A percentile compares a stretch with the other conserved stretches of the same genome.
Conservation (phyloP, 2,888 invertebrate species). For the Pyrrhosoma nymphula region DNA sequence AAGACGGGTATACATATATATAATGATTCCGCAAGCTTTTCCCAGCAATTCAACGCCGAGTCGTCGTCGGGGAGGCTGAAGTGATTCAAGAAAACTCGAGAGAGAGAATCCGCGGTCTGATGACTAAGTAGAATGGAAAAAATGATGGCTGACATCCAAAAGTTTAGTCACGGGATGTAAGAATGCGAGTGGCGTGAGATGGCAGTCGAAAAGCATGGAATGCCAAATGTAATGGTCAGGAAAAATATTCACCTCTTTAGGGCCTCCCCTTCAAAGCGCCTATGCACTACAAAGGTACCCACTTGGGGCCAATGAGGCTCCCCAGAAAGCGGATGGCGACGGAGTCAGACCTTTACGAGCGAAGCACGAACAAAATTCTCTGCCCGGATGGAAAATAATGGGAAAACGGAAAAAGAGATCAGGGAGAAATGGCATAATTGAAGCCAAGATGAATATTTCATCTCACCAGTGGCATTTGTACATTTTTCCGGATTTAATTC, state of each 20-base stretch:
- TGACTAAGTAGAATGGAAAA: conserved; percentile 11
- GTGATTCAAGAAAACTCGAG: neutral
- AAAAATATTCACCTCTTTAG: neutral
- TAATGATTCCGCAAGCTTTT: neutral
- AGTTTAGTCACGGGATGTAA: neutral
- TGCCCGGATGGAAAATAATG: no score
- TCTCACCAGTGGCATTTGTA: no score
- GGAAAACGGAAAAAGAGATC: no score
- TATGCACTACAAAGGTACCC: neutral
- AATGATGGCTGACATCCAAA: neutral
- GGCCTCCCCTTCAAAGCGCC: neutral
- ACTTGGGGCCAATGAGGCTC: no score
- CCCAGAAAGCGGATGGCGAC: no score
- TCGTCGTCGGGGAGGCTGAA: neutral
- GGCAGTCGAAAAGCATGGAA: neutral
- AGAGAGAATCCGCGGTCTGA: neutral
- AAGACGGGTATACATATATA: neutral
- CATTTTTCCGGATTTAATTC: no score
- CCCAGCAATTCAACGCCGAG: neutral
- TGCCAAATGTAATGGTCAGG: neutral
- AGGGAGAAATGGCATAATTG: no score
- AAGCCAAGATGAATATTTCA: no score
- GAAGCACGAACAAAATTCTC: no score
- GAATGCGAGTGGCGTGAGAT: neutral
- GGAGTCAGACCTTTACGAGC: no score